Evolutionary conservation across 2,113 vertebrate species (phyloP), one percentile per base, ranked within the genome.

Genomic region (Menidia beryllina): DNA sequence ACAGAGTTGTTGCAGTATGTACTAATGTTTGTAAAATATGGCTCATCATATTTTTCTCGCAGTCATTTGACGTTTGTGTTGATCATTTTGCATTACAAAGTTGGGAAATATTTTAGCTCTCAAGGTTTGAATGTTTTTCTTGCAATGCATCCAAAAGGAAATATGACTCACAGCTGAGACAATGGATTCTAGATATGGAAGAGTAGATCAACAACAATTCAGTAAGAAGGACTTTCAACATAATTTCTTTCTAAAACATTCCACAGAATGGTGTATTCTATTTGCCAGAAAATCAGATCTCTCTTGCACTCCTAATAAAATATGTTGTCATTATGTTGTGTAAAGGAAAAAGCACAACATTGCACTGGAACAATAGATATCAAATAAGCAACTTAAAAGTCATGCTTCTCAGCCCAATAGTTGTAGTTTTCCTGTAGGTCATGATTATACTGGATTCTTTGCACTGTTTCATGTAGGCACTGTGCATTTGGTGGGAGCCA

Each of bases 401-500:
- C 20, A 49, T 48, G 10, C 30, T 47, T 41, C 64, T 50, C 2
- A 54, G 61, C 67, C 14, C 64, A 25, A 72, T 56, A 41, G 5
- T 49, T 60, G 53, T 50, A 75, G 51, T 80, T 77, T 84, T 75
- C 60, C 73, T 64, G 52, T 34, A 75, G 57, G 56, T 64, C 17
- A 48, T 6, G 24, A 70, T 73, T 52, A 60, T 58, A 67, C 51
- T 39, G 43, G 51, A 36, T 60, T 51, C 10, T 67, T 64, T 36
- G 64, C 75, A 78, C 63, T 63, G 67, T 79, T 54, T 67, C 64
- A 73, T 82, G 75, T 51, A 64, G 62, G 77, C 73, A 43, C 69
- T 80, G 75, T 72, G 73, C 62, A 77, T 69, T 69, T 73, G 62
- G 52, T 70, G 72, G 54, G 64, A 75, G 82, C 72, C 78, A 89